Conservation (phyloP, 2,113 vertebrate genomes). For the Ifrita kowaldi region DNA sequence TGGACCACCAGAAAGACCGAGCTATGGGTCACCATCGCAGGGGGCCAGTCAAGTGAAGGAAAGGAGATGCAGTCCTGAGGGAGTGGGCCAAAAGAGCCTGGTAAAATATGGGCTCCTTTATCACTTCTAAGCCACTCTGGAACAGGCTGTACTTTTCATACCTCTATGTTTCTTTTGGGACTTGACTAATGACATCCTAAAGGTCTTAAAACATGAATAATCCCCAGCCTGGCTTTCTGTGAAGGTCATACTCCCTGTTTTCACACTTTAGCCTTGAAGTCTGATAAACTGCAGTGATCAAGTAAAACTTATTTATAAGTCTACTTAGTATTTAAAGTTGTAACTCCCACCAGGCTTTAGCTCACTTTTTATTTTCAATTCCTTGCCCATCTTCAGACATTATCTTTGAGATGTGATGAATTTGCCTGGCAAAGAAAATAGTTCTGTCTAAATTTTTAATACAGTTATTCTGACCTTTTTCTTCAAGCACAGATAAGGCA, state of each 20-base stretch:
- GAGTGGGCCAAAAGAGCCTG: not conserved
- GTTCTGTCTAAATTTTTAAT: slow-evolving; percentile 1
- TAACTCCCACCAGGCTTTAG: not conserved
- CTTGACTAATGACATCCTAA: not conserved
- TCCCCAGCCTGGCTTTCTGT: not conserved
- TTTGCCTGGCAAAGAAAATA: not conserved
- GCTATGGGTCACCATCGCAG: not conserved
- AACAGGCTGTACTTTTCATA: not conserved
- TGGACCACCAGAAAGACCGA: not conserved
- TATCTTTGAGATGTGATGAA: not conserved
- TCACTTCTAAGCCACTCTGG: not conserved
- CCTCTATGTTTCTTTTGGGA: not conserved
- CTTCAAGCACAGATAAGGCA: not conserved
- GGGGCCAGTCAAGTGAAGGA: not conserved
- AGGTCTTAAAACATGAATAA: not conserved
- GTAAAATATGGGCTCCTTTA: not conserved
- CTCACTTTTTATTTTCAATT: not conserved
- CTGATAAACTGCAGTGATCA: not conserved
- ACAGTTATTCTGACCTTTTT: not conserved
- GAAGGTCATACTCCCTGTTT: not conserved
- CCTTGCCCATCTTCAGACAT: not conserved
- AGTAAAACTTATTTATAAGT: not conserved
- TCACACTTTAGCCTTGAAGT: not conserved
- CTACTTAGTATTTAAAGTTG: not conserved
- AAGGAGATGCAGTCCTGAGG: not conserved